Conservation (phyloP, 2,888 invertebrate species). For the Drosophila tanythrix region DNA sequence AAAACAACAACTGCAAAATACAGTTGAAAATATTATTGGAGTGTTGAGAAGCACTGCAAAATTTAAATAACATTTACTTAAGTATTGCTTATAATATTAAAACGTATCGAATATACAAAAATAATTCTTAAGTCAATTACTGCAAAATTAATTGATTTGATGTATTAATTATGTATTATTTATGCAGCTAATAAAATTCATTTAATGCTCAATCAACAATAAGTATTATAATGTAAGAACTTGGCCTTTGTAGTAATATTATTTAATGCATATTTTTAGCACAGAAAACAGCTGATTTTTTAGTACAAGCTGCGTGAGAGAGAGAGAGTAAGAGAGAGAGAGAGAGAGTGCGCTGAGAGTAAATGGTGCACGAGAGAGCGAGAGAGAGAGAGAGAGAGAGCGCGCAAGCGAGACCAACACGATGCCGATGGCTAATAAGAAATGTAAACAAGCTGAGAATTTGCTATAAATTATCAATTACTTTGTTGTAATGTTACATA, state of each 20-base stretch:
- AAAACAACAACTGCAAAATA: not conserved
- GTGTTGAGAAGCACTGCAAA: not conserved
- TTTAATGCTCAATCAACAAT: not conserved
- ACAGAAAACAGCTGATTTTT: slow-evolving; percentile 64
- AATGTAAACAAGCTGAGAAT: slow-evolving; percentile 62
- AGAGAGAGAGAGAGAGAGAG: slow-evolving; percentile 5
- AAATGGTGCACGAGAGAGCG: slow-evolving; percentile 1
- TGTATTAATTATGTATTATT: too few relatives aligned
- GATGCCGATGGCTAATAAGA: slow-evolving; percentile 44
- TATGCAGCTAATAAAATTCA: not conserved
- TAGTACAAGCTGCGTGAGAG: slow-evolving; percentile 63
- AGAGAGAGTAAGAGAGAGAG: not conserved
- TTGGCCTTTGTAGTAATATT: slow-evolving; percentile 1
- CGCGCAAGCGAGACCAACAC: not conserved
- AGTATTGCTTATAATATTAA: too few relatives aligned
- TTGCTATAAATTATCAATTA: slow-evolving; percentile 58
- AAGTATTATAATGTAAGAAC: slow-evolving; percentile 4
- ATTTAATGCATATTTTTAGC: slow-evolving; percentile 48
- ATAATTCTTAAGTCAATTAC: not conserved
- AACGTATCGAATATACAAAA: not conserved
- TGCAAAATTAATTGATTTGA: not conserved
- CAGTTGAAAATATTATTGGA: slow-evolving; percentile 1
- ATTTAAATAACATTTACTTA: not conserved
- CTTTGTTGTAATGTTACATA: not conserved
- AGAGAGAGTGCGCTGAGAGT: slow-evolving; percentile 6